Base-by-base conservation (phyloP, 1,140 invertebrate genomes). In the Mya arenaria region DNA sequence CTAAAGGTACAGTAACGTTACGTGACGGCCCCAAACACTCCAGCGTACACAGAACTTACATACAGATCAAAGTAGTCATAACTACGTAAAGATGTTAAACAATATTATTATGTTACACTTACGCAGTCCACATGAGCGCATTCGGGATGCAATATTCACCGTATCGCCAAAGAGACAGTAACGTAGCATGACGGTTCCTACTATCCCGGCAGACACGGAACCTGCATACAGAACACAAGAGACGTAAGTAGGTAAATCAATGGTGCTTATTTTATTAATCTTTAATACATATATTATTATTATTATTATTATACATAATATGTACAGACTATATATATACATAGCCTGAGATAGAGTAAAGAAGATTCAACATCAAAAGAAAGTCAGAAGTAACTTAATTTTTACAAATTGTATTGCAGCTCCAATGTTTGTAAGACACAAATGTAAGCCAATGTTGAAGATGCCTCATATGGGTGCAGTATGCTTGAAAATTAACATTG, bases 111-210 rank as follows among this genome's bases (percentile, higher is more conserved):
- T n/a, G n/a, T n/a, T 28, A 5, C 37, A 81, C 85, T 84, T 77
- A 87, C 86, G 75, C 32, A 75, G 48, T 36, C 88, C 85, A 28
- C 80, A 89, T n/a, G 87, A 88, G 65, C 89, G 87, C 88, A 90
- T 89, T 52, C 89, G 68, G 30, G 79, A 84, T 0, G 89, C 89
- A 2, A 87, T 90, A 60, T 89, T 89, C 17, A 90, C 88, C 4
- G 89, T 87, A 72, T 89, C 88, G 10, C 89, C 87, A 77, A 89
- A 90, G 19, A 90, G 52, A 68, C 87, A 89, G 72, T 90, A 90
- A n/a, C 84, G 62, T 6, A 89, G 85, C 88, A 89, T 90, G 41
- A 86, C 83, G 37, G 87, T 82, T 13, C 89, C 89, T 10, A 90
- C 88, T 39, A 90, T 85, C n/a, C 89, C 89, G 23, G 88, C 87